phyloP scores from a whole-genome alignment of 1,140 invertebrate species.

The Aphaenogaster ashmeadi region DNA sequence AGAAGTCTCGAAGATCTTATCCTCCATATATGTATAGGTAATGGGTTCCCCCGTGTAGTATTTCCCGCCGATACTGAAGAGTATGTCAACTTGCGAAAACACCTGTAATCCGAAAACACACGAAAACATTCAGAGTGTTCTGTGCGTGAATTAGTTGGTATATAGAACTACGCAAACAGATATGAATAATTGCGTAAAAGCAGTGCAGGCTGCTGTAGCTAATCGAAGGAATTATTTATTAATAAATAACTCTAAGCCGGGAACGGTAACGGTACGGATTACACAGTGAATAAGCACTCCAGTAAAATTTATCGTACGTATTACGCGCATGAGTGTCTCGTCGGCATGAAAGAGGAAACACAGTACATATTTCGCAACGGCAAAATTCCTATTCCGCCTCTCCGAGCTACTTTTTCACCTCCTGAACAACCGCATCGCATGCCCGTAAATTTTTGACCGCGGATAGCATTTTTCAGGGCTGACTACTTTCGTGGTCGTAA shows the following conservation, averaged over 20 bases:
- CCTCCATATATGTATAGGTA: slow-evolving; percentile 92
- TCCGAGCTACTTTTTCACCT: slow-evolving; percentile 61
- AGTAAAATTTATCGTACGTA: slow-evolving; percentile 48
- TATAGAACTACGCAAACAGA: background rate
- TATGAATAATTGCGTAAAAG: background rate
- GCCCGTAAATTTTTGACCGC: slow-evolving; percentile 65
- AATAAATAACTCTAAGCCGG: background rate
- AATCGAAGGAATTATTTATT: slow-evolving; percentile 18
- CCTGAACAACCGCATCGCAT: slow-evolving; percentile 59
- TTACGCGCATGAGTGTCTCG: slow-evolving; percentile 59
- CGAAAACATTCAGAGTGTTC: background rate
- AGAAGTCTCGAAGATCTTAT: slow-evolving; percentile 94
- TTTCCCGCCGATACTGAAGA: slow-evolving; percentile 94
- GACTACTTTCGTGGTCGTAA: slow-evolving; percentile 59
- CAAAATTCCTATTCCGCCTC: slow-evolving; percentile 59
- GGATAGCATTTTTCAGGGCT: slow-evolving; percentile 62
- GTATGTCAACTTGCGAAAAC: slow-evolving; percentile 92
- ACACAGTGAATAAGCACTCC: slow-evolving; percentile 24
- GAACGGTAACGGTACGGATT: slow-evolving; percentile 8
- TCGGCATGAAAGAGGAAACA: slow-evolving; percentile 53
- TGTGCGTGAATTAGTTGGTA: background rate
- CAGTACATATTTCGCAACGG: slow-evolving; percentile 61
- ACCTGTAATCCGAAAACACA: slow-evolving; percentile 87
- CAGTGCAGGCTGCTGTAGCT: background rate
- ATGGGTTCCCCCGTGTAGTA: slow-evolving; percentile 92